A percentile compares a stretch with the other conserved stretches of the same genome.
These are phyloP conservation scores for Oxyruncus cristatus DNA, from an alignment of 2,113 vertebrate species.

Conservation along the genomic window DNA sequence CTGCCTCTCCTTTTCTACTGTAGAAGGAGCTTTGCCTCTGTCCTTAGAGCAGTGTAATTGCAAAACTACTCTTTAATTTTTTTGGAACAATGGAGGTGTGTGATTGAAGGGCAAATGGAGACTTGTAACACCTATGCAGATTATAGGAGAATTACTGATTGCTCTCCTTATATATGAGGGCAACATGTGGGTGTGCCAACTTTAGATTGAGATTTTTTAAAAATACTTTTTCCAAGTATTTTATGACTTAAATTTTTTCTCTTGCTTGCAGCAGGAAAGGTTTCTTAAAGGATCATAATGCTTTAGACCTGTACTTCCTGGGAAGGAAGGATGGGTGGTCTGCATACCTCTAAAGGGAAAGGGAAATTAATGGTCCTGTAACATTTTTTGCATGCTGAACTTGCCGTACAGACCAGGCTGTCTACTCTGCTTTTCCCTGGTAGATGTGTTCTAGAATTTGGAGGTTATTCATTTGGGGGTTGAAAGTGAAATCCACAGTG, in stretches of 20 bases:
- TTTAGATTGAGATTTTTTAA: background rate
- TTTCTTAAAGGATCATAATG: background rate
- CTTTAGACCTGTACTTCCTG: background rate
- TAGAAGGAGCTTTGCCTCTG: background rate
- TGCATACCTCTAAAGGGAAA: background rate
- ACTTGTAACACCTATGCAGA: background rate
- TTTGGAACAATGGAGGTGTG: background rate
- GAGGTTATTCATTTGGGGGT: background rate
- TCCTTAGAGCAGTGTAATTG: background rate
- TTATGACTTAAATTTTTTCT: background rate
- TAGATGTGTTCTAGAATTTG: background rate
- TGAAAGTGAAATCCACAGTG: background rate
- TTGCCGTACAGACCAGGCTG: background rate
- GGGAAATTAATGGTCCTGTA: background rate
- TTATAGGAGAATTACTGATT: background rate
- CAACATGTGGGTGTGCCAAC: background rate
- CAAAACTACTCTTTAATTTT: background rate
- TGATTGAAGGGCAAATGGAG: background rate
- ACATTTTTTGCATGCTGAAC: background rate
- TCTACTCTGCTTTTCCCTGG: background rate
- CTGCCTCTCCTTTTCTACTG: background rate
- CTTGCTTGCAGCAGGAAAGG: background rate
- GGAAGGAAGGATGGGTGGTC: background rate
- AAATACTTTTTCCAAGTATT: background rate
- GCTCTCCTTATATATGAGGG: rapidly evolving